Evolutionary conservation across 2,797 vertebrate genomes (phyloP).

Genomic region (Echiichthys vipera): DNA sequence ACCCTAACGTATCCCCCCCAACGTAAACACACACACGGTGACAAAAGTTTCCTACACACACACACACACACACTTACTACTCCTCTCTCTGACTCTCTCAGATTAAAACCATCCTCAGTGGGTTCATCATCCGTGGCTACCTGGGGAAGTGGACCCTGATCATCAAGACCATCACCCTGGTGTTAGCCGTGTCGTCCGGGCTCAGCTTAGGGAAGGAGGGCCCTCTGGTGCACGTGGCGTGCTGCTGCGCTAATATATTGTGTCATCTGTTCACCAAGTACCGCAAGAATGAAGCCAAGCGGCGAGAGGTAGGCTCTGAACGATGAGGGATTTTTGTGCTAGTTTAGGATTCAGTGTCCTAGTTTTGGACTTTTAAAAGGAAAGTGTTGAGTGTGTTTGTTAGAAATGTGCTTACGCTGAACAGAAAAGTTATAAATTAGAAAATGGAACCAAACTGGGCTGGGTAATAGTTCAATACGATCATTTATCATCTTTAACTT

Average conservation of each 20-base stretch:
- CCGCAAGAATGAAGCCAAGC: conserved; percentile 95
- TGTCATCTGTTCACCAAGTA: conserved; percentile 98
- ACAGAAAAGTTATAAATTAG: too few species aligned
- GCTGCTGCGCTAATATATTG: conserved; percentile 97
- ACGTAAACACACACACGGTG: conserved; percentile 7
- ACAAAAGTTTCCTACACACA: conserved; percentile 1
- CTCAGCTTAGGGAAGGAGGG: conserved; percentile 97
- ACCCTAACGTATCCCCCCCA: background rate
- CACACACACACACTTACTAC: background rate
- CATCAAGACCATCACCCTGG: conserved; percentile 96
- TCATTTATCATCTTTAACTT: too few species aligned
- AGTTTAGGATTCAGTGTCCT: background rate
- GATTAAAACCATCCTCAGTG: conserved; percentile 99
- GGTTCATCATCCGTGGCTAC: conserved; percentile 98
- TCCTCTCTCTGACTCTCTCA: conserved; percentile 55
- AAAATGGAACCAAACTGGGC: too few species aligned
- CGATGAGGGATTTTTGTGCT: background rate
- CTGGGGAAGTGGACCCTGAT: conserved; percentile 97
- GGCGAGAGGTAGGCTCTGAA: conserved; percentile 88
- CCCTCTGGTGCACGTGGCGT: conserved; percentile 96
- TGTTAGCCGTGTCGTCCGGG: conserved; percentile 93
- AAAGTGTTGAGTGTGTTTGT: too few species aligned
- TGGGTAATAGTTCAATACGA: too few species aligned
- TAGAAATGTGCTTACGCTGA: too few species aligned
- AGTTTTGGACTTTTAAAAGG: background rate